phyloP scores from a whole-genome alignment of 2,888 invertebrate species.

The Platerodrilus igneus region DNA sequence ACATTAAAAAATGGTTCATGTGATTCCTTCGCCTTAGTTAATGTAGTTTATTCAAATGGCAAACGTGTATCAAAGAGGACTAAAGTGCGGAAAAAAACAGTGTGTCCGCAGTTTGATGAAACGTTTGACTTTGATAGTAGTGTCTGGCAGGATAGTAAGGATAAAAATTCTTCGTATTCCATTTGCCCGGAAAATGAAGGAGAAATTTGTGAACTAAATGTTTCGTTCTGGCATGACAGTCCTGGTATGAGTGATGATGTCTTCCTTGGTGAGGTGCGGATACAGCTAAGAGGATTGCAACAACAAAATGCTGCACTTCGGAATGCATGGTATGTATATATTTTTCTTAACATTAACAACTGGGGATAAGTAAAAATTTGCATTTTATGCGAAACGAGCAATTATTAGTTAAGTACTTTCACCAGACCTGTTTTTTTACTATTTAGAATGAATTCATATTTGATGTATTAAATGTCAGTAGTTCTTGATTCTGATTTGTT shows the following conservation, averaged over 20 bases:
- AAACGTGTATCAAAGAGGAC: slow-evolving; percentile 76
- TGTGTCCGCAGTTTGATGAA: slow-evolving; percentile 85
- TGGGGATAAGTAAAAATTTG: too few relatives aligned
- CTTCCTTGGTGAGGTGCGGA: slow-evolving; percentile 83
- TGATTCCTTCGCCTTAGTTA: slow-evolving; percentile 83
- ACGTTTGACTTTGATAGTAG: slow-evolving; percentile 70
- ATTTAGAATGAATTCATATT: too few relatives aligned
- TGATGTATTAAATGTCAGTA: too few relatives aligned
- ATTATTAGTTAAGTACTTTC: too few relatives aligned
- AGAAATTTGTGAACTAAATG: slow-evolving; percentile 74
- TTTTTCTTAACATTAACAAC: too few relatives aligned
- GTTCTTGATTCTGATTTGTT: too few relatives aligned
- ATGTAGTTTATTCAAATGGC: slow-evolving; percentile 74
- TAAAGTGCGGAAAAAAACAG: slow-evolving; percentile 84
- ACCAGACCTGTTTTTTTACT: neutral
- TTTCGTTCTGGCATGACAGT: slow-evolving; percentile 82
- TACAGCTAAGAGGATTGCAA: slow-evolving; percentile 69
- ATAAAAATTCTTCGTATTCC: slow-evolving; percentile 37
- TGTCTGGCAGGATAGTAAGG: slow-evolving; percentile 49
- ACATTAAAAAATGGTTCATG: slow-evolving; percentile 86
- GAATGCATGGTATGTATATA: slow-evolving; percentile 66
- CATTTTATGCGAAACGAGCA: too few relatives aligned
- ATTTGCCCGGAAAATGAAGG: slow-evolving; percentile 53
- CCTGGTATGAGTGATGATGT: slow-evolving; percentile 74
- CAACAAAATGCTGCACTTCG: slow-evolving; percentile 57